Evolutionary conservation across 2,888 invertebrate genomes (phyloP).

Genomic region (Nephrotoma appendiculata): DNA sequence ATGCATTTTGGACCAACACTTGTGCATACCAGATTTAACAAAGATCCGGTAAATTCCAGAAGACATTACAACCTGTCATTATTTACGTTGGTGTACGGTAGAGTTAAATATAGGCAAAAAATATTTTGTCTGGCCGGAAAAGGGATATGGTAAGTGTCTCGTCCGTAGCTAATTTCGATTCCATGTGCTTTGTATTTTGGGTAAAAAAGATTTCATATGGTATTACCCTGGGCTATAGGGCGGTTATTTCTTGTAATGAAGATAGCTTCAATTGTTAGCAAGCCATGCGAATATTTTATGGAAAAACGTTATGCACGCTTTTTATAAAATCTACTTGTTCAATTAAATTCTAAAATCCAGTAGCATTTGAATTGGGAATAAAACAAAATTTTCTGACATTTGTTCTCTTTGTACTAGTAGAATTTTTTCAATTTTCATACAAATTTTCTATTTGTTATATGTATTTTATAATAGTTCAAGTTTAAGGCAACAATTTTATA

Average conservation of each 20-base stretch:
- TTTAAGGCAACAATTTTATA: neutral
- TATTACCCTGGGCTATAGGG: too few species aligned
- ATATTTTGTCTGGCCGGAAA: too few species aligned
- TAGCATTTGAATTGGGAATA: neutral
- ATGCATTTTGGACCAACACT: too few species aligned
- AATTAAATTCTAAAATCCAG: neutral
- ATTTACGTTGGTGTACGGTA: too few species aligned
- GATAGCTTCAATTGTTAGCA: neutral
- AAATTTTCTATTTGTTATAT: neutral
- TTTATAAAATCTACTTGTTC: neutral
- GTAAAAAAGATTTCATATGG: too few species aligned
- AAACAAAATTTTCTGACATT: neutral
- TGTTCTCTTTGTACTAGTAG: neutral
- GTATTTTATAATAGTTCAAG: neutral
- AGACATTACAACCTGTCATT: too few species aligned
- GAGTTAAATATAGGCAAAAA: too few species aligned
- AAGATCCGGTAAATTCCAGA: too few species aligned
- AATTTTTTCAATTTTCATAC: neutral
- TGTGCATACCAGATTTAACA: too few species aligned
- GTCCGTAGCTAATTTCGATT: too few species aligned
- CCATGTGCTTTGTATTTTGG: too few species aligned
- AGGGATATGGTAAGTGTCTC: too few species aligned
- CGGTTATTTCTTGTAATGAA: neutral
- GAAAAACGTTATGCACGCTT: neutral
- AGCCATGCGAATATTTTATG: neutral